Conservation (phyloP, 2,113 vertebrate species). For the Trogon melanurus region DNA sequence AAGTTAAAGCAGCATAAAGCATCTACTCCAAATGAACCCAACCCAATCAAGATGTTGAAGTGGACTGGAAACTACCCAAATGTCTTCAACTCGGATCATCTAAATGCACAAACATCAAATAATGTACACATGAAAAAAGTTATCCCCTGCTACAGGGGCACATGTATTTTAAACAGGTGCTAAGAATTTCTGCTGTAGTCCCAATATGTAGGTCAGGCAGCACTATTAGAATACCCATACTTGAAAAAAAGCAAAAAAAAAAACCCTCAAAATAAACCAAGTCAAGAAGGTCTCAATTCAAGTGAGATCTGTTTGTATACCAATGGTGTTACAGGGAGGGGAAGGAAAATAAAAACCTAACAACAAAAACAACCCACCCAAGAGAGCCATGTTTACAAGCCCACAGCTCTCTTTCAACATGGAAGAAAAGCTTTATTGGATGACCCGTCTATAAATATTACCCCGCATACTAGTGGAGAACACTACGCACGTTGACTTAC, state of each 20-base stretch:
- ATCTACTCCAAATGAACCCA: neutral
- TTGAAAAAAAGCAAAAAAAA: neutral
- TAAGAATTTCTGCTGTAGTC: neutral
- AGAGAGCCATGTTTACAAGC: neutral
- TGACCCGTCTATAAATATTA: accelerated
- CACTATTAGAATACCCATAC: neutral
- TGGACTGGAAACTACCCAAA: neutral
- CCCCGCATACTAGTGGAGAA: neutral
- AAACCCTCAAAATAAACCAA: neutral
- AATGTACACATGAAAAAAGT: neutral
- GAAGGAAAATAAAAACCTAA: too few species aligned
- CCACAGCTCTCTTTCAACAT: neutral
- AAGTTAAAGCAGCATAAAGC: neutral
- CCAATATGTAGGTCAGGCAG: neutral
- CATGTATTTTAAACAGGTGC: accelerated
- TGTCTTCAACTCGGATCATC: accelerated
- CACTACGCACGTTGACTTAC: neutral
- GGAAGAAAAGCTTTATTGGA: neutral
- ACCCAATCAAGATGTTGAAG: accelerated
- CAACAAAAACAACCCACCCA: neutral
- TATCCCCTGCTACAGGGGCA: too few species aligned
- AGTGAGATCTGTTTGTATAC: neutral
- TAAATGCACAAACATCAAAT: neutral
- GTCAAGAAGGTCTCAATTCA: neutral
- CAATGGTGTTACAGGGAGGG: neutral